These are phyloP conservation scores for Pteronura brasiliensis DNA, from an alignment of 2,113 vertebrate genomes.

Conservation along the genomic window DNA sequence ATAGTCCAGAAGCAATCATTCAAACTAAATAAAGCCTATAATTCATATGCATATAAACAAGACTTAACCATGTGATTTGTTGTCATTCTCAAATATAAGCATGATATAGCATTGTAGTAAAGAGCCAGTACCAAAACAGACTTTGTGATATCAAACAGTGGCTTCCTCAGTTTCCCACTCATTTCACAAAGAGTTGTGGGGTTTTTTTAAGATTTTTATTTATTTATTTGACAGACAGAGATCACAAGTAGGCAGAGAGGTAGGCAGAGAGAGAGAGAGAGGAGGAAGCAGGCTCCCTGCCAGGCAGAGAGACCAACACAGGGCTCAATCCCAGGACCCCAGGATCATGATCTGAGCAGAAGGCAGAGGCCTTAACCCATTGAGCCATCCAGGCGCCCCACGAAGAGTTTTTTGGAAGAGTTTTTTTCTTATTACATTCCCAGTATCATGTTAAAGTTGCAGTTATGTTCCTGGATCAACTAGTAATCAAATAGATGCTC, in stretches of 20 bases:
- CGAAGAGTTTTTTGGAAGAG: not conserved
- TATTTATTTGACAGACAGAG: not conserved
- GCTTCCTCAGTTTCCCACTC: not conserved
- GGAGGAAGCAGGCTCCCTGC: no score
- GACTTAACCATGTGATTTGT: not conserved
- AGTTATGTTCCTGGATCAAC: not conserved
- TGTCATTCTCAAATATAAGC: not conserved
- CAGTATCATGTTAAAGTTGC: not conserved
- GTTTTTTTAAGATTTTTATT: not conserved
- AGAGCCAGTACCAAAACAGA: not conserved
- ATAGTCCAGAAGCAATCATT: not conserved
- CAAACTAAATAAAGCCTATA: not conserved
- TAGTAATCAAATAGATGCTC: not conserved
- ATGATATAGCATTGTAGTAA: not conserved
- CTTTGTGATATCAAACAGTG: not conserved
- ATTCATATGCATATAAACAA: not conserved
- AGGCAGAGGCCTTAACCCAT: no score
- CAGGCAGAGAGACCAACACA: no score
- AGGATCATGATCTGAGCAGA: no score
- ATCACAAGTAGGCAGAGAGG: no score
- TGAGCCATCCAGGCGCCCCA: no score
- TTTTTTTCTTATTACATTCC: not conserved
- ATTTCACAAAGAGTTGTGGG: not conserved
- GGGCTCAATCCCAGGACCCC: no score
- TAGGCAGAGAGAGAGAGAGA: no score